Base-by-base conservation (phyloP, 2,797 vertebrate genomes). In the Acanthiza pusilla region DNA sequence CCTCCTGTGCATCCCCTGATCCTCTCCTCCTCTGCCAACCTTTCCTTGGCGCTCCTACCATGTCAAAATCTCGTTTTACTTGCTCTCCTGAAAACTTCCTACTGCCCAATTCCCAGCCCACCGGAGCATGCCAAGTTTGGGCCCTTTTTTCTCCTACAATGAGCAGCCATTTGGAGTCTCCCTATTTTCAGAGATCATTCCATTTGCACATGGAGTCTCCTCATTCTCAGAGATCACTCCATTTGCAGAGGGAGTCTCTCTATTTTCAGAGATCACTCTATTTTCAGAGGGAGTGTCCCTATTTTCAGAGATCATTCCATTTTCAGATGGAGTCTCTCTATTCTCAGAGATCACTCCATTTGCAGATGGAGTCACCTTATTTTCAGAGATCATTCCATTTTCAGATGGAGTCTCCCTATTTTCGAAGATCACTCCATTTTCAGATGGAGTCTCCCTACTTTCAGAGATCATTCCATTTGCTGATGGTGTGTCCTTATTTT, bases 51-150 rank as follows among this genome's bases (percentile, higher is more conserved):
- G 10, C 16, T 30, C 51, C 47, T n/a, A 47, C 16, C n/a, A 8
- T 9, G 15, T 13, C 23, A 27, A 60, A 85, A 50, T 29, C 79
- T 45, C 2, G 0, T 2, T 26, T 58, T 3, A 2, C 27, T 50
- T 47, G 42, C 25, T 21, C 23, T 30, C 16, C 58, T 3, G 19
- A 17, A 38, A 58, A 32, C 2, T n/a, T 61, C 26, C 25, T 8
- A 1, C 0, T 55, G 1, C 12, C 67, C 55, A 1, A 3, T 61
- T 74, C 43, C 27, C 75, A 77, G 26, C 5, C 42, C 17, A 8
- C 3, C 7, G 6, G 14, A 2, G 2, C 1, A 2, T 6, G 20
- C 20, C 60, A 29, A 30, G 4, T 48, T 48, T 14, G 21, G 16
- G 22, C 7, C 30, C 7, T 30, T 32, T 32, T 50, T 13, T 17